These are phyloP conservation scores for Artemia sinica DNA, from an alignment of 2,888 invertebrate genomes.

Conservation along the genomic window DNA sequence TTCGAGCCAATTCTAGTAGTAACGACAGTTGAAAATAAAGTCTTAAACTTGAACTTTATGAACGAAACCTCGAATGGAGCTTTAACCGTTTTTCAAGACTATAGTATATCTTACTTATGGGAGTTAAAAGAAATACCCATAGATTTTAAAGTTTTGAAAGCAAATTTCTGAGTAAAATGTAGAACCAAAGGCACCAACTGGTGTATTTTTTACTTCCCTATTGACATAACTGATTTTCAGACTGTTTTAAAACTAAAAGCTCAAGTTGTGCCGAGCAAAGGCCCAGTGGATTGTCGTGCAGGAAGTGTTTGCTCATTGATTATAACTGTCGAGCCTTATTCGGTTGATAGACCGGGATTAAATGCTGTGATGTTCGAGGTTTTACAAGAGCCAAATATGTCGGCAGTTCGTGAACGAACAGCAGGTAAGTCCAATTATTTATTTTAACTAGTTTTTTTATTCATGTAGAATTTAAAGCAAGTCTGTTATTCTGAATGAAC, in stretches of 20 bases:
- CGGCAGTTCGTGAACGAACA: conserved; percentile 80
- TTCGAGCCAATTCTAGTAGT: conserved; percentile 6
- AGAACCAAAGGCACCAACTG: conserved; percentile 29
- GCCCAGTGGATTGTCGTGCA: conserved; percentile 67
- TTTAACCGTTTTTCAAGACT: conserved; percentile 20
- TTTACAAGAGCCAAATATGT: conserved; percentile 71
- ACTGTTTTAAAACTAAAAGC: conserved; percentile 66
- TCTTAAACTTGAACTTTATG: neutral
- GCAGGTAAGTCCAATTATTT: conserved; percentile 42
- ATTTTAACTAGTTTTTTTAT: neutral
- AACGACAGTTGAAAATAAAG: neutral
- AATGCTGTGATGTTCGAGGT: conserved; percentile 80
- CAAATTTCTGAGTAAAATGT: conserved; percentile 46
- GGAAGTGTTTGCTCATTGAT: conserved; percentile 53
- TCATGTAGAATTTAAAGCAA: neutral
- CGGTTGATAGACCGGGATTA: conserved; percentile 29
- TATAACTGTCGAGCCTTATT: conserved; percentile 27
- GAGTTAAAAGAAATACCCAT: conserved; percentile 17
- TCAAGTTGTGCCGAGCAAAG: conserved; percentile 56
- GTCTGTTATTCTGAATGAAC: conserved; percentile 18
- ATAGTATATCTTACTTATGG: conserved; percentile 19
- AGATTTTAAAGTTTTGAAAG: conserved; percentile 34
- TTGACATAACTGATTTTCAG: conserved; percentile 54
- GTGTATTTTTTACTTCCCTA: conserved; percentile 46
- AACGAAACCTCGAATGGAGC: neutral